Conservation (phyloP, 2,888 invertebrate species). For the Apamea sordens region DNA sequence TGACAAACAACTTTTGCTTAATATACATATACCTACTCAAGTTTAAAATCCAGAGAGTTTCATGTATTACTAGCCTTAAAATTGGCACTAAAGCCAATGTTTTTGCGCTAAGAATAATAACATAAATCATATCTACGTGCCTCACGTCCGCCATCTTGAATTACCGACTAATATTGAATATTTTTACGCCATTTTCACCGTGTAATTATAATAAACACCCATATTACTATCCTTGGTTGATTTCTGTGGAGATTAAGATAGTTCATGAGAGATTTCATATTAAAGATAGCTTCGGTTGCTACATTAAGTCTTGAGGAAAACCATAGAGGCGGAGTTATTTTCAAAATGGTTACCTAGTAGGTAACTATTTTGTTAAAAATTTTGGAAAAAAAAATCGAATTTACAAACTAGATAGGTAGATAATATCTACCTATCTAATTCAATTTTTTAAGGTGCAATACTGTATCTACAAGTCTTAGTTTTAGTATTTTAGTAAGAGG, state of each 20-base stretch:
- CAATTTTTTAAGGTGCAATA: neutral
- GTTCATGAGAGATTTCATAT: constrained; percentile 61
- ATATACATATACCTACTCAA: neutral
- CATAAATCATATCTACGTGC: constrained; percentile 46
- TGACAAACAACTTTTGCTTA: neutral
- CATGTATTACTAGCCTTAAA: constrained; percentile 15
- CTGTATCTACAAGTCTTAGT: neutral
- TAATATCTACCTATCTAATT: too few relatives aligned
- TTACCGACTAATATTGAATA: constrained; percentile 57
- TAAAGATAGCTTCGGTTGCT: constrained; percentile 67
- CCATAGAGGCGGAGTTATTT: neutral
- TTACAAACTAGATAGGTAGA: too few relatives aligned
- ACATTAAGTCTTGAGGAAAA: constrained; percentile 38
- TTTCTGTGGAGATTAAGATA: constrained; percentile 53
- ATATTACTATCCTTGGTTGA: constrained; percentile 47
- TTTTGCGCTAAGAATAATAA: constrained; percentile 48
- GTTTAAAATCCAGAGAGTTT: neutral
- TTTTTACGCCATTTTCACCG: constrained; percentile 52
- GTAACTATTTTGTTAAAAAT: too few relatives aligned
- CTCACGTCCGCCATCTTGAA: constrained; percentile 33
- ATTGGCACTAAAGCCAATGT: constrained; percentile 12
- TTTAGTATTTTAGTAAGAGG: neutral
- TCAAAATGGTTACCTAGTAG: neutral
- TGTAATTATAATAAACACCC: constrained; percentile 63
- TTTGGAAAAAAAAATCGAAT: too few relatives aligned